A percentile compares a stretch with the other conserved stretches of the same genome.
phyloP scores from a whole-genome alignment of 2,888 invertebrate genomes.

The Ormyrus nitidulus region DNA sequence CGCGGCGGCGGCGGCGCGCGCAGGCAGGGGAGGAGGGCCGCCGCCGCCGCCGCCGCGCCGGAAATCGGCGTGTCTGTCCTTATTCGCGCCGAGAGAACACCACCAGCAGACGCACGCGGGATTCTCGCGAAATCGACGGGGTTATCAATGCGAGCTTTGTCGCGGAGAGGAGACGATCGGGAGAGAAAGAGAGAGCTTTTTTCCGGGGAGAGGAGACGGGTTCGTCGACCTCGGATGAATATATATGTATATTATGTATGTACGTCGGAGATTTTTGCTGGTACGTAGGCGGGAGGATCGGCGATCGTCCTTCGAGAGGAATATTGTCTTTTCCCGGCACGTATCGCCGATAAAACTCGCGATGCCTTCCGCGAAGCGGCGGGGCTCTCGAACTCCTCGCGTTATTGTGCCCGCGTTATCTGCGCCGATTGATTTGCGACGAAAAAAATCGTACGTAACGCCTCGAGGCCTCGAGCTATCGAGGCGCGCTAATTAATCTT shows the following conservation, averaged over 20 bases:
- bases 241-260: not conserved
- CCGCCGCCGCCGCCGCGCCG: slow-evolving; percentile 58
- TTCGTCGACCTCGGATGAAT: too few relatives aligned
- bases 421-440: too few relatives aligned
- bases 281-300: not conserved
- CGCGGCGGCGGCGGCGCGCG: slow-evolving; percentile 34
- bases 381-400: too few relatives aligned
- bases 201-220: too few relatives aligned
- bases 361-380: not conserved
- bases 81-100: slow-evolving; percentile 65
- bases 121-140: too few relatives aligned
- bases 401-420: too few relatives aligned
- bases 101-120: slow-evolving; percentile 23
- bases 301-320: not conserved
- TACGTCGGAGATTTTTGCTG: not conserved
- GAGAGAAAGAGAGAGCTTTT: too few relatives aligned
- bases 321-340: slow-evolving; percentile 17
- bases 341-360: slow-evolving; percentile 15
- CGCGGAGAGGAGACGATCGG: too few relatives aligned
- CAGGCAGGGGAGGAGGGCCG: slow-evolving; percentile 37
- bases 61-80: slow-evolving; percentile 68
- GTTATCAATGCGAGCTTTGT: too few relatives aligned
- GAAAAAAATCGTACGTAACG: too few relatives aligned
- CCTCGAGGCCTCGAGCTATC: not conserved
- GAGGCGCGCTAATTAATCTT: not conserved